Evolutionary conservation across 2,888 invertebrate species (phyloP).

Genomic region (Eupithecia vulgata): DNA sequence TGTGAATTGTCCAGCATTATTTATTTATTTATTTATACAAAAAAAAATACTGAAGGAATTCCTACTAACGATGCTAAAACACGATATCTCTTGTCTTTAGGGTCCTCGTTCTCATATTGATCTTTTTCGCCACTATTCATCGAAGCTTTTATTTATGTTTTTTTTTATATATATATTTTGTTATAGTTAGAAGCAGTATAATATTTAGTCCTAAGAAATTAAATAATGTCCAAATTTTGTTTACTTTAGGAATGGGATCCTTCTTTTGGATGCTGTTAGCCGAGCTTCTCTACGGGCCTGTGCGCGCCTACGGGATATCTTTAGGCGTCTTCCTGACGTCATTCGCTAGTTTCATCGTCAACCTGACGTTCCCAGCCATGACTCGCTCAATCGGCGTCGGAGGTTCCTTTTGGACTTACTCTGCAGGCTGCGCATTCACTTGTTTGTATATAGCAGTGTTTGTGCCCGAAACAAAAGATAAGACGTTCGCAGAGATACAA

Average conservation of each 20-base stretch:
- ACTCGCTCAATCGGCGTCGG: constrained; percentile 21
- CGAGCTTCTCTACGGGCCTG: constrained; percentile 44
- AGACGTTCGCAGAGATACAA: constrained; percentile 30
- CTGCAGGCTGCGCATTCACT: constrained; percentile 5
- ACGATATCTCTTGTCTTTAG: too few relatives aligned
- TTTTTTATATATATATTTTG: too few relatives aligned
- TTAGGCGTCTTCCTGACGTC: background rate
- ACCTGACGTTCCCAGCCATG: constrained; percentile 21
- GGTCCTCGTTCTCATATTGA: too few relatives aligned
- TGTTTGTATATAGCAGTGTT: constrained; percentile 18
- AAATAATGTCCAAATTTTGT: background rate
- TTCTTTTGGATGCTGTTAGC: constrained; percentile 20
- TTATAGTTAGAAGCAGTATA: too few relatives aligned
- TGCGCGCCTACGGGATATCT: constrained; percentile 42
- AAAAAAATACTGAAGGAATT: too few relatives aligned
- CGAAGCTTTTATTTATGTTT: background rate
- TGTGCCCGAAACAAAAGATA: constrained; percentile 31
- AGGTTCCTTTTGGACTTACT: constrained; percentile 26
- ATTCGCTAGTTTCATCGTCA: constrained; percentile 12
- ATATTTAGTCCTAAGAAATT: too few relatives aligned
- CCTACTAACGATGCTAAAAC: too few relatives aligned
- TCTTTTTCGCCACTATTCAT: background rate
- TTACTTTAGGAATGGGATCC: constrained; percentile 51
- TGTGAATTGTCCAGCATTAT: too few relatives aligned
- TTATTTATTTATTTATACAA: too few relatives aligned